phyloP scores from a whole-genome alignment of 2,113 vertebrate genomes.

The Pimephales promelas region DNA sequence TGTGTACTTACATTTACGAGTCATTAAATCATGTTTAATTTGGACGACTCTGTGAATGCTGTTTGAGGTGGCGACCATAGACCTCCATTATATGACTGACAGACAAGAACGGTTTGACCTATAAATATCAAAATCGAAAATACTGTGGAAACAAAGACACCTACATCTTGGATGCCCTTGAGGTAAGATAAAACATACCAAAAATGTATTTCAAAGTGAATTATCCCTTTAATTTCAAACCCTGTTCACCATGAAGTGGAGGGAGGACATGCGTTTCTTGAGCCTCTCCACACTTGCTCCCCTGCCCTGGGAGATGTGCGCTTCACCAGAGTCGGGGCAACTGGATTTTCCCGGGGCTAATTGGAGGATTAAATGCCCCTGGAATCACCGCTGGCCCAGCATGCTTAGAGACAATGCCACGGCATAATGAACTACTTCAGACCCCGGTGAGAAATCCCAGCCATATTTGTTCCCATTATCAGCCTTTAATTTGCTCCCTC shows the following conservation, averaged over 20 bases:
- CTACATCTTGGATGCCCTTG: no score
- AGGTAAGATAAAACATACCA: no score
- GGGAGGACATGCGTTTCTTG: conserved; percentile 28
- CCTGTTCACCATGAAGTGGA: conserved; percentile 14
- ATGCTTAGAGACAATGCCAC: conserved; percentile 58
- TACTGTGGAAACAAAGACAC: no score
- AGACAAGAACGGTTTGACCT: no score
- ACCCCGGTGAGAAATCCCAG: conserved; percentile 67
- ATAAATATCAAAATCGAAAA: no score
- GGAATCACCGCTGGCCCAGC: background rate
- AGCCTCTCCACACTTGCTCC: conserved; percentile 24
- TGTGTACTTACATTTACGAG: no score
- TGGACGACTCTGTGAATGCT: no score
- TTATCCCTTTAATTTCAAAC: no score
- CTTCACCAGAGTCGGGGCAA: conserved; percentile 21
- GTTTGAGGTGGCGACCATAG: no score
- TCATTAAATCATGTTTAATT: no score
- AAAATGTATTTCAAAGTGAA: no score
- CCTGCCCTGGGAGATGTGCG: conserved; percentile 1
- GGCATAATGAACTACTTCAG: conserved; percentile 62
- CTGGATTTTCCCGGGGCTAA: conserved; percentile 36
- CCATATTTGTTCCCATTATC: conserved; percentile 74
- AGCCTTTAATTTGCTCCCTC: conserved; percentile 71
- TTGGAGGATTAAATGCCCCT: conserved; percentile 41
- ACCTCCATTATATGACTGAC: no score